phyloP scores from a whole-genome alignment of 2,888 invertebrate species.

The Corbicula japonica region DNA sequence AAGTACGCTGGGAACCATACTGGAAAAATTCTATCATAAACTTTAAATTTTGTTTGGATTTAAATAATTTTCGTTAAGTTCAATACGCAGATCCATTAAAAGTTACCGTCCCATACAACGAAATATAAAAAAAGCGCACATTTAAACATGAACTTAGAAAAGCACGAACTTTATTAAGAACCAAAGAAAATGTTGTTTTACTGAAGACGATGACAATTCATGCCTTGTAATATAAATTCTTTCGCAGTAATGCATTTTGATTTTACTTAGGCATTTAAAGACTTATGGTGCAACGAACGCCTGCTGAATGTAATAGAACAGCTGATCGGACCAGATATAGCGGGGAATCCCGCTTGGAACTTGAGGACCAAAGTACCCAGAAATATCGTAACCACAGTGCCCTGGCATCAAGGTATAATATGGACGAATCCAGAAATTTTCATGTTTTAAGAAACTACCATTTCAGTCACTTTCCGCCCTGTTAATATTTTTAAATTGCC shows the following conservation, averaged over 20 bases:
- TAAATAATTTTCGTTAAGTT: too few relatives aligned
- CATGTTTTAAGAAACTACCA: background rate
- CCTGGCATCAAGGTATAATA: conserved; percentile 80
- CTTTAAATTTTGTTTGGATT: too few relatives aligned
- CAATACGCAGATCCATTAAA: too few relatives aligned
- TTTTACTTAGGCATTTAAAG: conserved; percentile 65
- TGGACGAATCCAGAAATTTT: background rate
- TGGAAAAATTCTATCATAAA: too few relatives aligned
- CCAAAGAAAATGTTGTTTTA: too few relatives aligned
- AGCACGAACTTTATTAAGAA: too few relatives aligned
- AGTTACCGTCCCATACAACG: too few relatives aligned
- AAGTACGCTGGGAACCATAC: too few relatives aligned
- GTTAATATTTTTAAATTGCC: background rate
- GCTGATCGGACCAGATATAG: conserved; percentile 79
- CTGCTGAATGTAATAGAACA: conserved; percentile 80
- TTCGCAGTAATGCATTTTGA: background rate
- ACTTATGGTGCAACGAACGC: conserved; percentile 75
- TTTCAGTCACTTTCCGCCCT: background rate
- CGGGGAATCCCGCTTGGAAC: conserved; percentile 82
- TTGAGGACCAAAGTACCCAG: conserved; percentile 76
- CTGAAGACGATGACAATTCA: too few relatives aligned
- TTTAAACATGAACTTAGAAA: too few relatives aligned
- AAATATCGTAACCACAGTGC: conserved; percentile 76
- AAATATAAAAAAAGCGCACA: too few relatives aligned
- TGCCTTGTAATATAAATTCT: background rate